Evolutionary conservation across 2,888 invertebrate species (phyloP).

Genomic region (Exephanes ischioxanthus): DNA sequence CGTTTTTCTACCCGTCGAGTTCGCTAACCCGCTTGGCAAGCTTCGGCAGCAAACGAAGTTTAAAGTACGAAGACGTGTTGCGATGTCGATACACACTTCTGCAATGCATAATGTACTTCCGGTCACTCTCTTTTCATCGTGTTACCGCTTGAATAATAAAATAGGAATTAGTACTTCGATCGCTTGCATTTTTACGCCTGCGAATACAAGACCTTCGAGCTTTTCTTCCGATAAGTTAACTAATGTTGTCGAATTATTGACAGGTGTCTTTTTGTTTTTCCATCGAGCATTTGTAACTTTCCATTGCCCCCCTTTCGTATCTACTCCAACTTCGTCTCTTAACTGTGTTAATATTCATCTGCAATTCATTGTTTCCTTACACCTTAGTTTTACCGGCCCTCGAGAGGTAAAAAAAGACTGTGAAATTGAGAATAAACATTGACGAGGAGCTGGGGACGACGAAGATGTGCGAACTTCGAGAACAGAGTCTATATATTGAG

Average conservation of each 20-base stretch:
- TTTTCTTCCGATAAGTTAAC: not conserved
- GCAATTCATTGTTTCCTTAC: slow-evolving; percentile 6
- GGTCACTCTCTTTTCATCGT: not conserved
- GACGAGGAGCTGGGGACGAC: not conserved
- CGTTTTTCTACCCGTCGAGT: slow-evolving; percentile 9
- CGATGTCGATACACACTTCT: slow-evolving; percentile 40
- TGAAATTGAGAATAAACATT: slow-evolving; percentile 25
- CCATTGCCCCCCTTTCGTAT: not conserved
- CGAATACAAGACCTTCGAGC: not conserved
- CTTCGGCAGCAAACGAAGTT: slow-evolving; percentile 10
- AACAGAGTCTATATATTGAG: not conserved
- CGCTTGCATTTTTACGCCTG: not conserved
- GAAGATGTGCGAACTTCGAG: slow-evolving; percentile 18
- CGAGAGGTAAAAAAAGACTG: not conserved
- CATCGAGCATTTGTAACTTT: not conserved
- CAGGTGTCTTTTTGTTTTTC: not conserved
- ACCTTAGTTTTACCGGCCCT: not conserved
- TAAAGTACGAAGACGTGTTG: slow-evolving; percentile 6
- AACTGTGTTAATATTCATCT: not conserved
- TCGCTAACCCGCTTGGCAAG: slow-evolving; percentile 36
- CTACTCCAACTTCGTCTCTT: not conserved
- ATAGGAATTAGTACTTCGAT: not conserved
- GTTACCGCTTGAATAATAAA: not conserved
- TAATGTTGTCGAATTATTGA: not conserved
- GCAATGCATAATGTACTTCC: slow-evolving; percentile 6